Conservation (phyloP, 2,888 invertebrate genomes). For the Plagodis dolabraria region DNA sequence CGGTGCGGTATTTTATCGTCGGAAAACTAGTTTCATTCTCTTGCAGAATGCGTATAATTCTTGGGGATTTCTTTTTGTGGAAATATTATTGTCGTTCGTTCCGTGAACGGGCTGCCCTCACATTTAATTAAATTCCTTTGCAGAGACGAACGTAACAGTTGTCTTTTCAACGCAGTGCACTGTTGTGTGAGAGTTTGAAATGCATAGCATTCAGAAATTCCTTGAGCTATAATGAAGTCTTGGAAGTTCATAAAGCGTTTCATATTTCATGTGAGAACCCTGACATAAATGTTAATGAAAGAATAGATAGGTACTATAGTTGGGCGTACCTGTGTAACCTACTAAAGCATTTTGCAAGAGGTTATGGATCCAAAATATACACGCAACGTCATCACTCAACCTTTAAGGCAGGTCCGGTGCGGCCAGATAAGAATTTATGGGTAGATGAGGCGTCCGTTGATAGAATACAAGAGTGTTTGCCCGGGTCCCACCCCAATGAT, state of each 20-base stretch:
- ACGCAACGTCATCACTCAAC: slow-evolving; percentile 75
- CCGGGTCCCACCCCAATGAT: slow-evolving; percentile 63
- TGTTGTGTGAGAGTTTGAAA: slow-evolving; percentile 26
- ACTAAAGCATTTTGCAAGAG: slow-evolving; percentile 44
- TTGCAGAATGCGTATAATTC: slow-evolving; percentile 38
- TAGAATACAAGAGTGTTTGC: slow-evolving; percentile 72
- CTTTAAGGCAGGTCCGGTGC: slow-evolving; percentile 60
- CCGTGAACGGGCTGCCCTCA: slow-evolving; percentile 38
- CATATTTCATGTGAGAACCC: slow-evolving; percentile 26
- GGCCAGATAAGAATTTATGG: slow-evolving; percentile 77
- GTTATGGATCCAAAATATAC: slow-evolving; percentile 56
- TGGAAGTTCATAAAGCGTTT: slow-evolving; percentile 21
- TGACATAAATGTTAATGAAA: slow-evolving; percentile 14
- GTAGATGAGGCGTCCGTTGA: slow-evolving; percentile 70
- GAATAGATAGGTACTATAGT: slow-evolving; percentile 1
- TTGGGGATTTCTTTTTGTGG: slow-evolving; percentile 43
- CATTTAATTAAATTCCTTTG: slow-evolving; percentile 65
- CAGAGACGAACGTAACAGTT: slow-evolving; percentile 34
- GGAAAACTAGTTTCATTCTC: slow-evolving; percentile 41
- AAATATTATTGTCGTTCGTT: slow-evolving; percentile 50
- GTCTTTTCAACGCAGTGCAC: slow-evolving; percentile 27
- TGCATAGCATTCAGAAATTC: slow-evolving; percentile 23
- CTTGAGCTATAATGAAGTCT: slow-evolving; percentile 23
- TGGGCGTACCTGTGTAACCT: slow-evolving; percentile 44
- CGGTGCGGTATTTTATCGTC: slow-evolving; percentile 33